These are phyloP conservation scores for Turritopsis dohrnii DNA, from an alignment of 30 jellyfish, hydroid and myxozoan species.

Conservation along the genomic window DNA sequence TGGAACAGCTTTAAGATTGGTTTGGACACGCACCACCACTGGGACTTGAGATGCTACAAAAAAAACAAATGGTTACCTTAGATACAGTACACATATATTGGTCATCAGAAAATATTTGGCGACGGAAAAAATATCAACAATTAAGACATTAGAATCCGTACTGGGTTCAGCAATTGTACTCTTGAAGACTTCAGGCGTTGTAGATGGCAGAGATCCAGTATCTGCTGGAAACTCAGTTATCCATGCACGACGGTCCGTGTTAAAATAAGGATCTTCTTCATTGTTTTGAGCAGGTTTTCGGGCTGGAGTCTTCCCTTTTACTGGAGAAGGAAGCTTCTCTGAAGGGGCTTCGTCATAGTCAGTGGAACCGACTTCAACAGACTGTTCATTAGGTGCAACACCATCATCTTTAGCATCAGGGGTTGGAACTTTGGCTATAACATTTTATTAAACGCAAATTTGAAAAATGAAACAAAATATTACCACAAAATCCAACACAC, in stretches of 20 bases:
- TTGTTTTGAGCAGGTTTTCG: background rate
- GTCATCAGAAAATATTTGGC: no score
- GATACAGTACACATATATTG: no score
- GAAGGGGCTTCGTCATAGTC: constrained; percentile 16
- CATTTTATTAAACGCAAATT: no score
- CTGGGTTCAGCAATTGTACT: background rate
- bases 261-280: background rate
- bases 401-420: background rate
- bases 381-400: constrained; percentile 2
- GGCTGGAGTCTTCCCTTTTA: background rate
- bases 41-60: background rate
- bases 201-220: background rate
- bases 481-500: background rate
- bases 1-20: constrained; percentile 45
- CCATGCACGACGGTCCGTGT: background rate
- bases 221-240: background rate
- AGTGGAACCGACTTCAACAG: background rate
- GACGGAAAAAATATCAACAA: background rate
- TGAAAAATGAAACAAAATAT: no score
- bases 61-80: no score
- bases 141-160: background rate
- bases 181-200: background rate
- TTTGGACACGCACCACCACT: constrained; percentile 21
- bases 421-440: background rate
- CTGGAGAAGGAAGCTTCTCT: background rate